phyloP scores from a whole-genome alignment of 30 jellyfish, hydroid and myxozoan genomes.

The Aurelia aurita complex sp. Pacific region DNA sequence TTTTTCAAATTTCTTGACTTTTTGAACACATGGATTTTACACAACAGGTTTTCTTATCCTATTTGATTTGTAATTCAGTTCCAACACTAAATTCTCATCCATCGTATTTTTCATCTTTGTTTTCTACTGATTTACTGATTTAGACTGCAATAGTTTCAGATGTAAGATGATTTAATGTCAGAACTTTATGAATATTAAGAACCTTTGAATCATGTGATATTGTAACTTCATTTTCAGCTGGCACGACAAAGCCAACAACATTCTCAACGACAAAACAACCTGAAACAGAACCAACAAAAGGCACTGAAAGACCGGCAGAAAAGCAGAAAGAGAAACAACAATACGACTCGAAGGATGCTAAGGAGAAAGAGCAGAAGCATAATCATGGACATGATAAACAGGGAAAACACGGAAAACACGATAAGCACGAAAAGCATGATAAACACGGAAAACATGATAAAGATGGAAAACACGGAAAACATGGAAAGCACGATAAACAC shows the following conservation, averaged over 20 bases:
- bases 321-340: background rate
- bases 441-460: background rate
- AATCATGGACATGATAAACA: background rate
- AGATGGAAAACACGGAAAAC: background rate
- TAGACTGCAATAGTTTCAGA: background rate
- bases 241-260: conserved; percentile 35
- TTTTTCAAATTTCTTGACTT: too few species aligned
- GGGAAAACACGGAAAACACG: background rate
- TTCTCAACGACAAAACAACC: conserved; percentile 19
- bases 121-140: background rate
- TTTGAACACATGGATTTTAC: too few species aligned
- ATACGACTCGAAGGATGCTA: background rate
- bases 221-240: background rate
- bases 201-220: too few species aligned
- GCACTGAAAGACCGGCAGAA: conserved; percentile 10
- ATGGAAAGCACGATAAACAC: conserved; percentile 26
- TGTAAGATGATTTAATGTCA: too few species aligned
- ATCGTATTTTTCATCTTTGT: background rate
- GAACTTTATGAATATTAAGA: too few species aligned
- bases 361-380: background rate
- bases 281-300: conserved; percentile 14
- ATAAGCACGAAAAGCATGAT: background rate
- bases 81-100: too few species aligned
- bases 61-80: too few species aligned
- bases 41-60: too few species aligned